Conservation (phyloP, 2,797 vertebrate genomes). For the Acropternis orthonyx region DNA sequence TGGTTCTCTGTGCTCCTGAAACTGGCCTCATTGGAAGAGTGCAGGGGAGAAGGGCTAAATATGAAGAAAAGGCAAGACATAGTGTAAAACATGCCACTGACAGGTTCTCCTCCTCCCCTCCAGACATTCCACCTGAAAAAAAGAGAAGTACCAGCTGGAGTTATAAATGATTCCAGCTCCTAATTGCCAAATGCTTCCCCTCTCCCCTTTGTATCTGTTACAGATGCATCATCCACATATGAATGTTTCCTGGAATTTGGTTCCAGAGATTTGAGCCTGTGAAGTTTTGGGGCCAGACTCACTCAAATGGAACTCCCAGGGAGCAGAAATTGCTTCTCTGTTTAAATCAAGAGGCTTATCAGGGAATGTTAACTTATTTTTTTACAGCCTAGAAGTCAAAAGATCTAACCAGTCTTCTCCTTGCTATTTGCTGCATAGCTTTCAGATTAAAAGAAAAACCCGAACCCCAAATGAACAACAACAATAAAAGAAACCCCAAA, state of each 20-base stretch:
- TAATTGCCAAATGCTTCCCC: conserved; percentile 48
- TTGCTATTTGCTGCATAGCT: conserved; percentile 11
- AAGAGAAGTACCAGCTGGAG: conserved; percentile 55
- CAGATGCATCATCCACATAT: conserved; percentile 59
- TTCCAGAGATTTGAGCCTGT: conserved; percentile 60
- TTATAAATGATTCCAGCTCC: conserved; percentile 35
- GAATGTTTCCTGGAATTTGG: conserved; percentile 56
- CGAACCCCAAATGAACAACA: not conserved
- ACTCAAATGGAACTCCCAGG: conserved; percentile 53
- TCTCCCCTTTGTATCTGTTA: conserved; percentile 59
- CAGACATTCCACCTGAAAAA: conserved; percentile 49
- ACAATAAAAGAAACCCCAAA: not conserved
- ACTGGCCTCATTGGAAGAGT: not conserved
- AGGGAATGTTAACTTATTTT: conserved; percentile 10
- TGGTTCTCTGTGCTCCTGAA: not conserved
- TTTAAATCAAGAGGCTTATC: conserved; percentile 60
- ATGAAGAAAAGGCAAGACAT: not conserved
- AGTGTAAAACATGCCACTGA: not conserved
- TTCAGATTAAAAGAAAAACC: not conserved
- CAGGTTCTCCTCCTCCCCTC: conserved; percentile 19
- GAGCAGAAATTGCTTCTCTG: conserved; percentile 46
- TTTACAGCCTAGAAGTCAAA: conserved; percentile 52
- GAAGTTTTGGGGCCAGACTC: conserved; percentile 52
- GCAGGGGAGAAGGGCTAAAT: not conserved
- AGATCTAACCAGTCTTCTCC: conserved; percentile 2